Conservation (phyloP, 1,140 invertebrate genomes). For the Probaryconus sp. region DNA sequence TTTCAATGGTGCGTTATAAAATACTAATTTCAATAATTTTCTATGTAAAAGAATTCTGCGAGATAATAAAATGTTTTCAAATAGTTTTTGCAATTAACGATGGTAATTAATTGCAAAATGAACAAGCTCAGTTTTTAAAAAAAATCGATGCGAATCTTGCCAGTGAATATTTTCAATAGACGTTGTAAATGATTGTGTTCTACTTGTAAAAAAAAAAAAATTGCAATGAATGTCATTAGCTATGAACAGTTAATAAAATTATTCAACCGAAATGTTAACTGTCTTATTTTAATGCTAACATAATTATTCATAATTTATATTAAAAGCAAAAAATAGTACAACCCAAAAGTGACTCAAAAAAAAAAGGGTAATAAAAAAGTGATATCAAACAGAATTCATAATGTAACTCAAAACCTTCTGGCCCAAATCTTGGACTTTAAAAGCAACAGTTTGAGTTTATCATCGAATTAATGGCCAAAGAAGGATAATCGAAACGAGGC, state of each 20-base stretch:
- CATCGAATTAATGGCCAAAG: constrained; percentile 26
- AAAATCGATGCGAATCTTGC: constrained; percentile 7
- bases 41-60: neutral
- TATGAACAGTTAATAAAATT: constrained; percentile 22
- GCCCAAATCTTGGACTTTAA: constrained; percentile 35
- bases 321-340: too few relatives aligned
- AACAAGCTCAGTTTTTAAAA: constrained; percentile 4
- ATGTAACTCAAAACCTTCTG: constrained; percentile 31
- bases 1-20: too few relatives aligned
- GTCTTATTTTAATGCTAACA: too few relatives aligned
- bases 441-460: constrained; percentile 28
- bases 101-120: neutral
- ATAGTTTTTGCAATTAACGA: too few relatives aligned
- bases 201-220: constrained; percentile 20
- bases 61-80: neutral
- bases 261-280: constrained; percentile 21
- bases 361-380: too few relatives aligned
- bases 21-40: too few relatives aligned
- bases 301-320: too few relatives aligned
- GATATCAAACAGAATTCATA: too few relatives aligned
- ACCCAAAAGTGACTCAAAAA: too few relatives aligned
- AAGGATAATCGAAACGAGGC: constrained; percentile 39
- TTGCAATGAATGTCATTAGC: constrained; percentile 23
- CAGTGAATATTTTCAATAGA: constrained; percentile 19
- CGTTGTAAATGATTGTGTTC: constrained; percentile 19